These are phyloP conservation scores for Thomomys bottae DNA, from an alignment of 2,113 vertebrate species.

Conservation along the genomic window DNA sequence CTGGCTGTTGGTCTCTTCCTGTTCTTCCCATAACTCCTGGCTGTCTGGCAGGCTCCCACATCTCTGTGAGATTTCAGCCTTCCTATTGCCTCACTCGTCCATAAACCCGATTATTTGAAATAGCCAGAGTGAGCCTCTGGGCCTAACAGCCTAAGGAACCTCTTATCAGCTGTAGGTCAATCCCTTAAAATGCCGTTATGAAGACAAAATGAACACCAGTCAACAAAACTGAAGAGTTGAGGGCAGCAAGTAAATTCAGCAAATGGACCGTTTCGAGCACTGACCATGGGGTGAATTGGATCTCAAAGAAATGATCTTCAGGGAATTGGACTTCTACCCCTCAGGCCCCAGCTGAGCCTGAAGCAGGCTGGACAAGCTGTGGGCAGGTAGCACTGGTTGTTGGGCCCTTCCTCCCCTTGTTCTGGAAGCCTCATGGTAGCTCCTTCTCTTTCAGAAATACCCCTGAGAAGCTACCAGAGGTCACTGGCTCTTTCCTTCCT, in stretches of 20 bases:
- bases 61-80: background rate
- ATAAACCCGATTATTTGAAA: conserved; percentile 41
- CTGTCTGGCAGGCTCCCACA: background rate
- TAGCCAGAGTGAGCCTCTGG: background rate
- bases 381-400: background rate
- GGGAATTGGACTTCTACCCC: background rate
- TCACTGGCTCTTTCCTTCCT: too few species aligned
- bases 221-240: background rate
- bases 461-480: rapidly evolving
- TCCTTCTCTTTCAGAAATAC: background rate
- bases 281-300: background rate
- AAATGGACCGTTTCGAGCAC: background rate
- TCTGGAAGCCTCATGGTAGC: rapidly evolving
- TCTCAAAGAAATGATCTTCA: conserved; percentile 15
- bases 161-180: conserved; percentile 33
- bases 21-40: rapidly evolving
- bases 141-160: background rate
- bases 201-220: conserved; percentile 57
- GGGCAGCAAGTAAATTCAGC: conserved; percentile 30
- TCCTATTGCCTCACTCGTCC: background rate
- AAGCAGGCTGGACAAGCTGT: background rate
- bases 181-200: background rate
- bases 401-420: too few species aligned
- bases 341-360: background rate
- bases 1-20: background rate